Base-by-base conservation (phyloP, 2,797 vertebrate genomes). In the Sparus aurata region DNA sequence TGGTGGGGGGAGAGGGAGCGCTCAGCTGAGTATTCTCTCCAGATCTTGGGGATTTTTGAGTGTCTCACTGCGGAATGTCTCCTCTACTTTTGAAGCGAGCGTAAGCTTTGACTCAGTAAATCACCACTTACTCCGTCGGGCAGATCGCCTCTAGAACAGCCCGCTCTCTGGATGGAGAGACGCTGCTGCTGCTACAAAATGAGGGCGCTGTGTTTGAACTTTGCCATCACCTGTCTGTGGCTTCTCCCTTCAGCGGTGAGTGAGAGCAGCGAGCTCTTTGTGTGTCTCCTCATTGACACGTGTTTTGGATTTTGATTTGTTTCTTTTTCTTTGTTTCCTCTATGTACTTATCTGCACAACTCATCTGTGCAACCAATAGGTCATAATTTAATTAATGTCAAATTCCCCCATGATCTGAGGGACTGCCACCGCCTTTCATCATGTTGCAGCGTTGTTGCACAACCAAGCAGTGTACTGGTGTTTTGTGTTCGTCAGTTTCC, bases 161-260 rank as follows among this genome's bases (percentile, higher is more conserved):
- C 5, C n/a, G 15, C 53, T 75, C 58, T 73, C 47, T 73, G 79
- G 78, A 81, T 85, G 91, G 82, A 85, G 65, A 73, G 22, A 59
- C 75, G 38, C 22, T 77, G 74, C 30, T 34, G 30, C 34, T 38
- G 34, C 81, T 41, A 82, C 77, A 91, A 74, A 53, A 94, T 94
- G 92, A 91, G 70, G 73, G n/a, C 30, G 62, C 66, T 90, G 62
- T 90, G 86, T 86, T 67, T 92, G 85, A 93, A 93, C 91, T 92
- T 94, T 92, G 85, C 83, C 85, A 80, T 94, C 86, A 89, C 78
- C 84, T 92, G 89, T 81, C 83, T 94, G 88, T 92, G 92, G 75
- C 89, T 94, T 53, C 90, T 94, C 54, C 88, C 88, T 12, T 77
- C 85, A 73, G 79, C 87, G 84, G 93, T 94, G 86, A 94, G 92